These are phyloP conservation scores for Acronicta alni DNA, from an alignment of 2,888 invertebrate species.

Conservation along the genomic window DNA sequence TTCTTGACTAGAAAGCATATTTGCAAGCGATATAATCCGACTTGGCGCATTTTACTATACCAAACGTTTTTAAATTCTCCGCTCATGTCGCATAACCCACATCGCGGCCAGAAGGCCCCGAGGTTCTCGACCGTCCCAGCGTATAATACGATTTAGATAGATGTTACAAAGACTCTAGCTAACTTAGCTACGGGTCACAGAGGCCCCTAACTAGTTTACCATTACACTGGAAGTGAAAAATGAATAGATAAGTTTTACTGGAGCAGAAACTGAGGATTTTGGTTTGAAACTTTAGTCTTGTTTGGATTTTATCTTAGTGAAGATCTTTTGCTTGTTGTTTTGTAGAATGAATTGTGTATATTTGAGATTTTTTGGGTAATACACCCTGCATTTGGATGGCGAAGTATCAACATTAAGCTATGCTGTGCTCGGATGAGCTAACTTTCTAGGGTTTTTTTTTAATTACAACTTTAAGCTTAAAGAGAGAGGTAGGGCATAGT, in stretches of 20 bases:
- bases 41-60: background rate
- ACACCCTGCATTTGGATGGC: too few relatives aligned
- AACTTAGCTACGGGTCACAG: conserved; percentile 57
- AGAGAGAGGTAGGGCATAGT: too few relatives aligned
- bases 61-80: conserved; percentile 1
- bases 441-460: too few relatives aligned
- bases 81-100: conserved; percentile 19
- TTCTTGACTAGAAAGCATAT: background rate
- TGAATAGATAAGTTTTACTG: conserved; percentile 51
- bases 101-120: conserved; percentile 29
- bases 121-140: conserved; percentile 55
- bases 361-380: conserved; percentile 10
- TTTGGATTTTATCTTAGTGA: conserved; percentile 18
- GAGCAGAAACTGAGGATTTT: conserved; percentile 40
- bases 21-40: background rate
- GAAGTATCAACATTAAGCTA: too few relatives aligned
- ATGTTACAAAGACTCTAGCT: conserved; percentile 74
- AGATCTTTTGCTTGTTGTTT: conserved; percentile 14
- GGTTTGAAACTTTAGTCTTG: conserved; percentile 26
- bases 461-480: too few relatives aligned
- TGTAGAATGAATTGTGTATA: conserved; percentile 28
- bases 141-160: conserved; percentile 78
- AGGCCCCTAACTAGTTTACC: conserved; percentile 70
- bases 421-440: too few relatives aligned
- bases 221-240: conserved; percentile 59